Conservation (phyloP, 2,113 vertebrate species). For the Epinephelus moara region DNA sequence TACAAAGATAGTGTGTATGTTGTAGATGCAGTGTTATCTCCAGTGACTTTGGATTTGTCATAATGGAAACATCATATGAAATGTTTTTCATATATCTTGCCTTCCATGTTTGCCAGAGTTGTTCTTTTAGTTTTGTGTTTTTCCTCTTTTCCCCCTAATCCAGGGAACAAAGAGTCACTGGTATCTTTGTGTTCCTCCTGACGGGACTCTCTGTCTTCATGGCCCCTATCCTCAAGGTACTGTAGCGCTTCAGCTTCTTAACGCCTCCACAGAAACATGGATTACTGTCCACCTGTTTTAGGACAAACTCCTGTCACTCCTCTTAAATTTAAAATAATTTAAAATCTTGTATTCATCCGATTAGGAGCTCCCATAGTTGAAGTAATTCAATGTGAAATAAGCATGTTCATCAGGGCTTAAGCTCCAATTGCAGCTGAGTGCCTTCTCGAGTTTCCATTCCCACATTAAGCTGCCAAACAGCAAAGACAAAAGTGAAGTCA, state of each 20-base stretch:
- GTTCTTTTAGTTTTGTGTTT: neutral
- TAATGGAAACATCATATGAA: neutral
- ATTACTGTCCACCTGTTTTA: conserved; percentile 72
- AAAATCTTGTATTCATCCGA: conserved; percentile 56
- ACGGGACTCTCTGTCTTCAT: conserved; percentile 97
- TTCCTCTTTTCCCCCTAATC: conserved; percentile 25
- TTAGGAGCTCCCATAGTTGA: conserved; percentile 56
- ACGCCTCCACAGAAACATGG: conserved; percentile 52
- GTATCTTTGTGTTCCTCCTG: conserved; percentile 93
- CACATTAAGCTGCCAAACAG: conserved; percentile 47
- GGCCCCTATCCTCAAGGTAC: conserved; percentile 97
- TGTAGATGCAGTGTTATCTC: neutral
- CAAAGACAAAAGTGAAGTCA: conserved; percentile 12
- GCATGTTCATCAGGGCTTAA: conserved; percentile 62
- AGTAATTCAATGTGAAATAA: conserved; percentile 72
- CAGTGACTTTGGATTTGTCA: neutral
- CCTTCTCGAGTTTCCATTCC: conserved; percentile 60
- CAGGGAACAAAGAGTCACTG: conserved; percentile 98
- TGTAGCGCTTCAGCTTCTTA: conserved; percentile 49
- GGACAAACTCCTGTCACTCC: conserved; percentile 46
- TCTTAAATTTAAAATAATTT: conserved; percentile 52
- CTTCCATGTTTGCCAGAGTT: neutral
- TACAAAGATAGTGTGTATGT: neutral
- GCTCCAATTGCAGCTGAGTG: conserved; percentile 55
- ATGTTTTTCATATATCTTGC: neutral